A percentile compares a stretch with the other conserved stretches of the same genome.
Evolutionary conservation across 2,888 invertebrate genomes (phyloP).

Genomic region (Hydrotaea cyrtoneurina): DNA sequence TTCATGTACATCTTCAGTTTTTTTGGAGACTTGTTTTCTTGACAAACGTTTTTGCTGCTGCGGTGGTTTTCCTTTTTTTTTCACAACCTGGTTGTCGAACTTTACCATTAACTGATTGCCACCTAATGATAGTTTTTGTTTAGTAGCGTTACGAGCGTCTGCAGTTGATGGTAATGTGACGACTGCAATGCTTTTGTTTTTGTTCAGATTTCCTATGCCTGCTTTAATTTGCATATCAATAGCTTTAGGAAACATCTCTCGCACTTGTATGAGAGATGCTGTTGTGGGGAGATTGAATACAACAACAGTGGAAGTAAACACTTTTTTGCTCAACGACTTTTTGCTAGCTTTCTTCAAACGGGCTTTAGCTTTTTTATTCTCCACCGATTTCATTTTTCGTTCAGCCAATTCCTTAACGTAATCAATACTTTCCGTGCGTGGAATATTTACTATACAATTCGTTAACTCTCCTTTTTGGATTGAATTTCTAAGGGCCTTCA

Average conservation of each 20-base stretch:
- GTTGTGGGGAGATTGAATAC: conserved; percentile 76
- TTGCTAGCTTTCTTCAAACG: conserved; percentile 73
- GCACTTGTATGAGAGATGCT: conserved; percentile 72
- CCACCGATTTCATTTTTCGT: conserved; percentile 72
- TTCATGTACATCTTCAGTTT: not conserved
- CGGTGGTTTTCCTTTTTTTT: conserved; percentile 38
- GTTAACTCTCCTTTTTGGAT: conserved; percentile 65
- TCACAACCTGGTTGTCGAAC: conserved; percentile 71
- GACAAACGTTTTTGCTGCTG: not conserved
- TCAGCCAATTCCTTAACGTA: conserved; percentile 73
- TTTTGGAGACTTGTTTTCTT: not conserved
- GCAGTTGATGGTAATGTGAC: conserved; percentile 75
- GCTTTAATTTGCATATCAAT: conserved; percentile 76
- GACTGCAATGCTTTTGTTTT: conserved; percentile 71
- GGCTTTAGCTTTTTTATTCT: conserved; percentile 72
- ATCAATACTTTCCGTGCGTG: conserved; percentile 74
- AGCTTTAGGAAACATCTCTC: conserved; percentile 74
- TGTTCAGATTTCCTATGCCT: conserved; percentile 70
- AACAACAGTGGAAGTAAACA: conserved; percentile 74
- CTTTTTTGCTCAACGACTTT: conserved; percentile 66
- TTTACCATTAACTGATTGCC: conserved; percentile 72
- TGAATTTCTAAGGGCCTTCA: conserved; percentile 64
- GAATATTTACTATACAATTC: conserved; percentile 73
- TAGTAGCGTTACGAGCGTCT: conserved; percentile 74
- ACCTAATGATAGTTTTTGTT: conserved; percentile 70